Evolutionary conservation across 2,888 invertebrate species (phyloP), one percentile per base, ranked within the genome.

Genomic region (Trachelus troglodyta): DNA sequence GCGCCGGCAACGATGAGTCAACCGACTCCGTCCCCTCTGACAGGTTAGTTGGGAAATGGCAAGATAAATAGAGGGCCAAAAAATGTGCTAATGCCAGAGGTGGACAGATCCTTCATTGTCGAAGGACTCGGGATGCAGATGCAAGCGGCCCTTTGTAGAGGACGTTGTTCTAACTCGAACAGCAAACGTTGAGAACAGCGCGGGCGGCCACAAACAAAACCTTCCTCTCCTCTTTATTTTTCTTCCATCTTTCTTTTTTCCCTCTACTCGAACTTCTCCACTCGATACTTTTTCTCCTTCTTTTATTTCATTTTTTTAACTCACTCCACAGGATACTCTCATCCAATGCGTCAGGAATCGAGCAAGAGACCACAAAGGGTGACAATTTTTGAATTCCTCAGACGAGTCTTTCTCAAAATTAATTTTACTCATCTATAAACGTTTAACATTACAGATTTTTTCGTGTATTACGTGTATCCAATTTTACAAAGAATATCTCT

Each of bases 161-260:
- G 80, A 80, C 84, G 83, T 82, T 81, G 84, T 84, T 85, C 86
- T 89, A 89, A 89, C 88, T 87, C 85, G 80, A 85, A 87, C 82
- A 87, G 85, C 88, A 89, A 89, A 89, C 86, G 88, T 76, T 79
- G 83, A 80, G 84, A 81, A 81, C 81, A 76, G 80, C 79, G 81
- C 84, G 84, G 85, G 84, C 84, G 85, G 85, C 80, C 82, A 87
- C 87, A 88, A 88, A 88, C 86, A 87, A 86, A 85, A 83, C 82
- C 74, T 78, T 56, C 76, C 73, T 75, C 69, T 78, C 78, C 35
- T 71, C 74, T 74, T 74, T 73, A 68, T 37, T 35, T 69, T 75
- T 33, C 30, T 40, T 76, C 75, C 73, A 73, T 76, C 76, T 75
- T 78, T 71, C 76, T 35, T 80, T 76, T 75, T 77, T 68, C 73